Conservation (phyloP, 30 jellyfish, hydroid and myxozoan genomes). For the Aurelia sp. region DNA sequence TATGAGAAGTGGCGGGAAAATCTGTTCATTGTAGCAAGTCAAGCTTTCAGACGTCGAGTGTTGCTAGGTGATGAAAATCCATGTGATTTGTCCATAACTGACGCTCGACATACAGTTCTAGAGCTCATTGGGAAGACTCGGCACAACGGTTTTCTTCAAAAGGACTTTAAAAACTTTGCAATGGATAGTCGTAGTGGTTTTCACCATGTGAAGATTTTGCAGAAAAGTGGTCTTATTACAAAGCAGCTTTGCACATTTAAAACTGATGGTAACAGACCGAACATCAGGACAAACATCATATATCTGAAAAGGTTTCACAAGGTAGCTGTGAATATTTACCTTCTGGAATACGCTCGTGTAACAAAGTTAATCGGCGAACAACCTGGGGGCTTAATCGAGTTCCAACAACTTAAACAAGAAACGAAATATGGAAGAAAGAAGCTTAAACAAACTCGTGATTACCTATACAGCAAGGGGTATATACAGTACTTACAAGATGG, state of each 20-base stretch:
- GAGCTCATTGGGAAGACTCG: slow-evolving; percentile 86
- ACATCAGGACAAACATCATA: slow-evolving; percentile 37
- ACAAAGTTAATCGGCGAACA: slow-evolving; percentile 9
- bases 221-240: slow-evolving; percentile 62
- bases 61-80: slow-evolving; percentile 69
- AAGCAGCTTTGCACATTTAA: slow-evolving; percentile 48
- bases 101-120: slow-evolving; percentile 62
- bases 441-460: slow-evolving; percentile 45
- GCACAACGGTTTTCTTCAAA: slow-evolving; percentile 79
- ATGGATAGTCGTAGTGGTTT: slow-evolving; percentile 85
- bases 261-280: not conserved
- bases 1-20: slow-evolving; percentile 72
- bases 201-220: slow-evolving; percentile 79
- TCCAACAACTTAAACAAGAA: slow-evolving; percentile 15
- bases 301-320: slow-evolving; percentile 47
- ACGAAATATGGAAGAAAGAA: slow-evolving; percentile 2
- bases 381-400: slow-evolving; percentile 58
- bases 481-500: slow-evolving; percentile 85
- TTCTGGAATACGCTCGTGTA: not conserved
- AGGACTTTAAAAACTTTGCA: slow-evolving; percentile 68
- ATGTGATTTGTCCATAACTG: slow-evolving; percentile 38
- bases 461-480: slow-evolving; percentile 71
- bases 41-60: slow-evolving; percentile 65
- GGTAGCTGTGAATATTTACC: not conserved
- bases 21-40: slow-evolving; percentile 67